These are phyloP conservation scores for Carcina quercana DNA, from an alignment of 2,888 invertebrate species.

Conservation along the genomic window DNA sequence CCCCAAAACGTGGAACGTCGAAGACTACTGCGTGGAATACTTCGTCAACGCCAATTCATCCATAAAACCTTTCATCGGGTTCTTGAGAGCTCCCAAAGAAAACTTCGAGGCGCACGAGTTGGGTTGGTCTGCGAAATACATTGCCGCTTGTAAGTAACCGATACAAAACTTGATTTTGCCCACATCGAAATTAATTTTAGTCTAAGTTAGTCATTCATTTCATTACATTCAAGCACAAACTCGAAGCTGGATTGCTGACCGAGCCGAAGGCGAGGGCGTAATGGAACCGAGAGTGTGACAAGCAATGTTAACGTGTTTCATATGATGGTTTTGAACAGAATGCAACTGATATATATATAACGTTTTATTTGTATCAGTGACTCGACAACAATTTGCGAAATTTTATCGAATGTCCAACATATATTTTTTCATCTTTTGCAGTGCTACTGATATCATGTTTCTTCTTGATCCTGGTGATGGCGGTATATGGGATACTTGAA, in stretches of 20 bases:
- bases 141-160: neutral
- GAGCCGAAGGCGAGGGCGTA: too few relatives aligned
- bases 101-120: neutral
- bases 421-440: slow-evolving; percentile 14
- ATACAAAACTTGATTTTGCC: neutral
- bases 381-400: neutral
- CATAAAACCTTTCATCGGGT: too few relatives aligned
- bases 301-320: too few relatives aligned
- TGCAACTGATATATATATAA: neutral
- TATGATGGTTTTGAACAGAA: neutral
- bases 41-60: too few relatives aligned
- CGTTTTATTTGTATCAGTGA: too few relatives aligned
- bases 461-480: slow-evolving; percentile 21
- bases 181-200: neutral
- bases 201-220: too few relatives aligned
- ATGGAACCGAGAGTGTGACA: too few relatives aligned
- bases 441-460: slow-evolving; percentile 20
- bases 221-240: too few relatives aligned
- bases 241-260: too few relatives aligned
- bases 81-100: too few relatives aligned
- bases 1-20: neutral
- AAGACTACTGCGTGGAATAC: neutral
- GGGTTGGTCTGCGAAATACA: neutral
- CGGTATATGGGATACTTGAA: slow-evolving; percentile 20
- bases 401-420: too few relatives aligned